phyloP scores from a whole-genome alignment of 2,888 invertebrate species.

The Saturnia pavonia region DNA sequence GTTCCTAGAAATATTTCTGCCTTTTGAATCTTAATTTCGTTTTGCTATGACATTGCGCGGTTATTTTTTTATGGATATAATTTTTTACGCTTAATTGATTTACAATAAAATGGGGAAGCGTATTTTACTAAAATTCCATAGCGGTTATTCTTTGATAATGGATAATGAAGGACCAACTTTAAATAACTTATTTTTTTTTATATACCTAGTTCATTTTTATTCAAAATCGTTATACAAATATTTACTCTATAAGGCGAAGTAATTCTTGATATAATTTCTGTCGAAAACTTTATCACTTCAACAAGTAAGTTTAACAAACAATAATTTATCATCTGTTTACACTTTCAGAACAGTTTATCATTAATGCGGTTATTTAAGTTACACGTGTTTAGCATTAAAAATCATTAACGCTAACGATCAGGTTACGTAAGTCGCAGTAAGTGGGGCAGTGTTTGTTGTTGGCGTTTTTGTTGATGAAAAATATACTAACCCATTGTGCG shows the following conservation, averaged over 20 bases:
- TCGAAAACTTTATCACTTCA: constrained; percentile 7
- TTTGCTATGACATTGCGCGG: neutral
- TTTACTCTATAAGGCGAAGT: too few relatives aligned
- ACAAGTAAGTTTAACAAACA: constrained; percentile 5
- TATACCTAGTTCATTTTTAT: too few relatives aligned
- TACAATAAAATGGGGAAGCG: too few relatives aligned
- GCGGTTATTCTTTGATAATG: too few relatives aligned
- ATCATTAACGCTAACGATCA: constrained; percentile 21
- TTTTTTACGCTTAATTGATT: too few relatives aligned
- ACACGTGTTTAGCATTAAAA: constrained; percentile 36
- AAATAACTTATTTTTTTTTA: too few relatives aligned
- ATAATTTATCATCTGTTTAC: constrained; percentile 28
- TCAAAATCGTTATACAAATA: too few relatives aligned
- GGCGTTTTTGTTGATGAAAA: constrained; percentile 55
- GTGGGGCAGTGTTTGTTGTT: constrained; percentile 35
- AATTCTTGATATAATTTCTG: too few relatives aligned
- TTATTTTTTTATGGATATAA: too few relatives aligned
- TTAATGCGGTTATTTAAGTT: constrained; percentile 41
- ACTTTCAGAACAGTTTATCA: constrained; percentile 26
- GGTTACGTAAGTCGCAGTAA: constrained; percentile 9
- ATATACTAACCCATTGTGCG: constrained; percentile 65
- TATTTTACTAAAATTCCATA: too few relatives aligned
- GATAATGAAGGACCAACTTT: too few relatives aligned
- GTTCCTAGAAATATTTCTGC: neutral
- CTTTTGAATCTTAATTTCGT: constrained; percentile 1